A percentile compares a stretch with the other conserved stretches of the same genome.
Conservation (phyloP, 1,140 invertebrate genomes). For the Steinernema feltiae region DNA sequence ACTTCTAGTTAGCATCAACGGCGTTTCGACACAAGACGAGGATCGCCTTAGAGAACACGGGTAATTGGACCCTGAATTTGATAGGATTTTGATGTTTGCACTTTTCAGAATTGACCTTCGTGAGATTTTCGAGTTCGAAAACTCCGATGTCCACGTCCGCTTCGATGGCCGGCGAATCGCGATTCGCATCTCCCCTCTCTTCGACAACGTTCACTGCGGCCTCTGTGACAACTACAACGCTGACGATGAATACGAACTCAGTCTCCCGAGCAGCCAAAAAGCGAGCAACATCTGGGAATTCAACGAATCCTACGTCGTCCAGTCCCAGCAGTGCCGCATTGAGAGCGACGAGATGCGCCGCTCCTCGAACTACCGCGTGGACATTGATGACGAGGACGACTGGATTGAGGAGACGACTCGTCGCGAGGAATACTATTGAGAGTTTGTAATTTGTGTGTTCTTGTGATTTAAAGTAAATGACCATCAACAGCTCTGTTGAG, state of each 20-base stretch:
- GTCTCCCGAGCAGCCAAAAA: conserved; percentile 17
- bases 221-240: conserved; percentile 34
- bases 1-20: conserved; percentile 18
- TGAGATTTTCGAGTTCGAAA: conserved; percentile 27
- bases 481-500: no score
- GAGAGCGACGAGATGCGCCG: neutral
- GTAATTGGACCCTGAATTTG: neutral
- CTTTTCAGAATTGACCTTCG: conserved; percentile 25
- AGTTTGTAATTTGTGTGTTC: no score
- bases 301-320: neutral
- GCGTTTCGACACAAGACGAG: conserved; percentile 19
- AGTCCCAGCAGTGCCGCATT: neutral
- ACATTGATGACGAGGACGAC: neutral
- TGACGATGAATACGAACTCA: conserved; percentile 16
- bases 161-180: conserved; percentile 39
- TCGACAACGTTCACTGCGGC: conserved; percentile 30
- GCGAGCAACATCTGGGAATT: neutral
- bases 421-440: no score
- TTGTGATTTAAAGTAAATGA: no score
- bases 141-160: conserved; percentile 28
- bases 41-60: conserved; percentile 28
- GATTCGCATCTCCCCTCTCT: conserved; percentile 26
- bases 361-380: neutral
- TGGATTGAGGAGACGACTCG: neutral
- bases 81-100: neutral